Conservation (phyloP, 2,797 vertebrate genomes). For the Microctenopoma lineatum region DNA sequence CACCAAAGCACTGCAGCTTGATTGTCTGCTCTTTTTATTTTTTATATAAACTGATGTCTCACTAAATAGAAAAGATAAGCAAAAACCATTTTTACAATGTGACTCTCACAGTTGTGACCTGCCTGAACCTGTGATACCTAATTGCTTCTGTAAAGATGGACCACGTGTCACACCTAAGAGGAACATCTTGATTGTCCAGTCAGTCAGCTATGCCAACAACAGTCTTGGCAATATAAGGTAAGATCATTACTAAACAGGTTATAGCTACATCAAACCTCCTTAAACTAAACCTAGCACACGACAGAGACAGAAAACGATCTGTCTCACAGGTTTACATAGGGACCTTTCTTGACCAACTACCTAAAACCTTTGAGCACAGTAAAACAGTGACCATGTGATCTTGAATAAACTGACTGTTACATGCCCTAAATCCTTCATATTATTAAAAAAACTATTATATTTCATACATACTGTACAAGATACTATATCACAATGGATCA, state of each 20-base stretch:
- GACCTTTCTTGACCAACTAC: conserved; percentile 16
- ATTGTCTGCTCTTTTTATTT: conserved; percentile 9
- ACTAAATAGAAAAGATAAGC: background rate
- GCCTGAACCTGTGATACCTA: background rate
- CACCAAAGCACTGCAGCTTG: conserved; percentile 2
- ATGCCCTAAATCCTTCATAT: too few species aligned
- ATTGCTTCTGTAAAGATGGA: background rate
- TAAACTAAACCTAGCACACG: conserved; percentile 5
- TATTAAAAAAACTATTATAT: too few species aligned
- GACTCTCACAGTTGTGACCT: background rate
- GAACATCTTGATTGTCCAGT: conserved; percentile 7
- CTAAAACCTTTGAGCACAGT: background rate
- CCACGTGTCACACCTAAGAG: background rate
- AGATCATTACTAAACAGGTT: conserved; percentile 16
- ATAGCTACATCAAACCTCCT: conserved; percentile 6
- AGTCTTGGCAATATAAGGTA: background rate
- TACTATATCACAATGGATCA: background rate
- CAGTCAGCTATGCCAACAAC: conserved; percentile 20
- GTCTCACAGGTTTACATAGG: conserved; percentile 31
- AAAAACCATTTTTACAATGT: background rate
- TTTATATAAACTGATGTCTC: background rate
- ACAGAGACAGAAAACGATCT: conserved; percentile 1
- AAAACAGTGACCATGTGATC: conserved; percentile 8
- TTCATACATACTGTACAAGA: too few species aligned
- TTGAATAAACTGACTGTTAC: conserved; percentile 2